Evolutionary conservation across 2,888 invertebrate species (phyloP).

Genomic region (Brassicogethes aeneus): DNA sequence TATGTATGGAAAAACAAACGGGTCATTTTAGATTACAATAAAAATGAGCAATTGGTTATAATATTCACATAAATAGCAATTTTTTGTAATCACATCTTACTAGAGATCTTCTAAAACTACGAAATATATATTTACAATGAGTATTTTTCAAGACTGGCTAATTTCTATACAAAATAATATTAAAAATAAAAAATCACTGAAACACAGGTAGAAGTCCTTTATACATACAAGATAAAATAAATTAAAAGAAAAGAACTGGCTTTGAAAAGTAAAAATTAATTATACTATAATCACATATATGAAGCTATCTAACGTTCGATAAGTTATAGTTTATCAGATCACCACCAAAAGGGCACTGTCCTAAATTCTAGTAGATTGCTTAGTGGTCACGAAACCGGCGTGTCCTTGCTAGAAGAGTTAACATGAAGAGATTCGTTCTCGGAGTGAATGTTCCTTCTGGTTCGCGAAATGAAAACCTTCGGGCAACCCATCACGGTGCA

Average conservation of each 20-base stretch:
- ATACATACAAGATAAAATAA: slow-evolving; percentile 24
- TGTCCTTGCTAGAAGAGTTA: slow-evolving; percentile 35
- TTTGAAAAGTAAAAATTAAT: slow-evolving; percentile 31
- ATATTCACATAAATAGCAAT: slow-evolving; percentile 30
- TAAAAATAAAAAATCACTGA: slow-evolving; percentile 12
- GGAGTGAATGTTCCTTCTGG: slow-evolving; percentile 68
- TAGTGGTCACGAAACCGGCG: slow-evolving; percentile 38
- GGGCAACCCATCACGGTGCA: slow-evolving; percentile 72
- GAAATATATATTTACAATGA: slow-evolving; percentile 34
- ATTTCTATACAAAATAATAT: slow-evolving; percentile 16
- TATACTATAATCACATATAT: slow-evolving; percentile 39
- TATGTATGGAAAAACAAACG: neutral
- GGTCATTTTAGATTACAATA: slow-evolving; percentile 7
- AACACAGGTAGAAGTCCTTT: slow-evolving; percentile 19
- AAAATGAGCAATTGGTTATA: slow-evolving; percentile 34
- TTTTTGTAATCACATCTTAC: slow-evolving; percentile 32
- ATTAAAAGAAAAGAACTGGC: slow-evolving; percentile 35
- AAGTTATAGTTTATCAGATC: slow-evolving; percentile 27
- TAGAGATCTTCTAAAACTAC: slow-evolving; percentile 34
- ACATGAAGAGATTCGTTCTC: slow-evolving; percentile 53
- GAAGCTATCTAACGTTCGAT: slow-evolving; percentile 25
- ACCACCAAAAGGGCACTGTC: slow-evolving; percentile 40
- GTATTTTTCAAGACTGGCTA: slow-evolving; percentile 37
- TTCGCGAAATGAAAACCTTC: slow-evolving; percentile 69
- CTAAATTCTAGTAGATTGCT: slow-evolving; percentile 32